Conservation (phyloP, 2,797 vertebrate species). For the Falco peregrinus region DNA sequence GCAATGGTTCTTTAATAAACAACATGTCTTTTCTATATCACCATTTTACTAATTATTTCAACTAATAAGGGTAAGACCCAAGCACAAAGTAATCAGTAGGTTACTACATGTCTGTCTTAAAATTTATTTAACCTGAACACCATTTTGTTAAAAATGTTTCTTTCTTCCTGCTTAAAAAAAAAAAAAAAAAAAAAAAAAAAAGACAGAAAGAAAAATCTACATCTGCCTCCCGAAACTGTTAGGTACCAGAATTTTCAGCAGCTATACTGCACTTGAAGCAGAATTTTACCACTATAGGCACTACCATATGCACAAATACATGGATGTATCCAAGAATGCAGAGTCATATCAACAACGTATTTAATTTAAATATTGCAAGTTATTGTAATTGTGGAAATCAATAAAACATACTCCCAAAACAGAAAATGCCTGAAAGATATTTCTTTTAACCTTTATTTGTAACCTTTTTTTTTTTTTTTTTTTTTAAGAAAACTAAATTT, state of each 20-base stretch:
- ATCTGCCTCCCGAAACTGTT: not conserved
- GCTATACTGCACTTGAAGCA: not conserved
- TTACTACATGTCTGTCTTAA: not conserved
- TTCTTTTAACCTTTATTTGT: no score
- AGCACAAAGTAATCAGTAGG: not conserved
- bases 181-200: no score
- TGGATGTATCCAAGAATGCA: not conserved
- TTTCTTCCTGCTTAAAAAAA: not conserved
- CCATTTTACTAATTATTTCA: not conserved
- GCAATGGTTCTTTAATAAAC: not conserved
- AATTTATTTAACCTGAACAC: slow-evolving; percentile 26
- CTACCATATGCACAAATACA: not conserved
- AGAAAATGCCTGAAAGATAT: not conserved
- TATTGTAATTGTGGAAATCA: not conserved
- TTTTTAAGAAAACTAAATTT: not conserved
- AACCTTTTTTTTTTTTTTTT: no score
- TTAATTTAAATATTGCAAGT: not conserved
- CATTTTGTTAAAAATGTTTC: not conserved
- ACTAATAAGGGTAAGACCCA: not conserved
- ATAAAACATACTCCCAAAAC: not conserved
- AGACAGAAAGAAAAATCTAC: not conserved
- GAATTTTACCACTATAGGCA: not conserved
- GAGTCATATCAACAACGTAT: not conserved
- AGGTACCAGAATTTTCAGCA: not conserved
- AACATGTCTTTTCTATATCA: not conserved